phyloP scores from a whole-genome alignment of 1,140 invertebrate genomes.

The Coelopa frigida region DNA sequence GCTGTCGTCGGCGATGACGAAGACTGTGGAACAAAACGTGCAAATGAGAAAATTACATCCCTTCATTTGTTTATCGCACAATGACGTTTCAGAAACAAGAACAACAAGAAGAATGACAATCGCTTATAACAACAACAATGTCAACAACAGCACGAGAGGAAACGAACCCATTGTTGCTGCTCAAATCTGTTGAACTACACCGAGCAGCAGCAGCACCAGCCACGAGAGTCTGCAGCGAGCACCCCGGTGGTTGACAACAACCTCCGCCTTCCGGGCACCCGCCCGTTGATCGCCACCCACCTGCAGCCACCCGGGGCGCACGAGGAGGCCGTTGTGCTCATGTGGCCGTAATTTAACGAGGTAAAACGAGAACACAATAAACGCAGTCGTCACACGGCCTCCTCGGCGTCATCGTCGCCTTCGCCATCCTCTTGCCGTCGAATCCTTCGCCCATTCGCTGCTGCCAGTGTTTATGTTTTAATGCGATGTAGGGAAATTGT shows the following conservation, averaged over 20 bases:
- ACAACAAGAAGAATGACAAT: neutral
- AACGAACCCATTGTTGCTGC: conserved; percentile 9
- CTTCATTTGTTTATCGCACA: conserved; percentile 41
- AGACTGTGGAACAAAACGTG: conserved; percentile 31
- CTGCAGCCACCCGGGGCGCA: no score
- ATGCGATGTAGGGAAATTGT: no score
- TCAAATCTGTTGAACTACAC: conserved; percentile 11
- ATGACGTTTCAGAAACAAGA: conserved; percentile 5
- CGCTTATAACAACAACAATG: neutral
- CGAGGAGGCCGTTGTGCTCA: conserved; percentile 1
- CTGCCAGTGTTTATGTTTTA: no score
- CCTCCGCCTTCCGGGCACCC: neutral
- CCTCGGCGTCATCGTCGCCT: no score
- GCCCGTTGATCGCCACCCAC: no score
- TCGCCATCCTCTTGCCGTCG: no score
- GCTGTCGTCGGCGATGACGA: conserved; percentile 16
- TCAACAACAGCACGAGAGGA: conserved; percentile 9
- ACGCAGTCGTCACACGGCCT: no score
- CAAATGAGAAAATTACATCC: conserved; percentile 46
- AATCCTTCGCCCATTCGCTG: no score
- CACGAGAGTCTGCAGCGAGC: neutral
- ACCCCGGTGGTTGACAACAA: neutral
- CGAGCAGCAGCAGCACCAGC: neutral
- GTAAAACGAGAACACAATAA: no score
- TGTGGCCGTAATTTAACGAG: no score